These are phyloP conservation scores for Istiophorus platypterus DNA, from an alignment of 2,113 vertebrate genomes.

Conservation along the genomic window DNA sequence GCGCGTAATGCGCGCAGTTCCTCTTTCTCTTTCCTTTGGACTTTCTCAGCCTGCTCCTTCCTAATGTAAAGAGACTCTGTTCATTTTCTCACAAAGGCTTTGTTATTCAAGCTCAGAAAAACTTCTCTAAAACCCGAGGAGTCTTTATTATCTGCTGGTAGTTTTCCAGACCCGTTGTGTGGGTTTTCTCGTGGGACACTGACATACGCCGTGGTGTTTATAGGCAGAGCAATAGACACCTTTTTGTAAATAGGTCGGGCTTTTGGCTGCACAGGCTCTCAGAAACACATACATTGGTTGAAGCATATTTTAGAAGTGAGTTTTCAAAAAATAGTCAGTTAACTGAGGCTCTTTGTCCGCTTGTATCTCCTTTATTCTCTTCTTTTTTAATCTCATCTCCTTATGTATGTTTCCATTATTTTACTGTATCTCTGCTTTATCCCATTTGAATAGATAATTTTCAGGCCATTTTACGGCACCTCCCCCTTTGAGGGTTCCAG, in stretches of 20 bases:
- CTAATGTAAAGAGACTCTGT: neutral
- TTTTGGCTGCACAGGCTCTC: neutral
- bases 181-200: neutral
- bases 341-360: neutral
- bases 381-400: neutral
- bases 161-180: neutral
- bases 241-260: neutral
- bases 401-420: neutral
- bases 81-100: neutral
- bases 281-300: neutral
- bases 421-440: neutral
- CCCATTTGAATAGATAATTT: neutral
- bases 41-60: neutral
- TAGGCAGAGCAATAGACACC: neutral
- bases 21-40: neutral
- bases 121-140: neutral
- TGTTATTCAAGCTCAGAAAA: neutral
- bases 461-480: neutral
- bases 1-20: constrained; percentile 15
- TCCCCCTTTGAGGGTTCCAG: constrained; percentile 27
- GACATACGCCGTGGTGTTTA: neutral
- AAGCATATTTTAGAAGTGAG: neutral
- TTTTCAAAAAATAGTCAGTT: neutral
- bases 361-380: constrained; percentile 8
- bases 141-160: neutral